A percentile compares a stretch with the other conserved stretches of the same genome.
Evolutionary conservation across 2,113 vertebrate genomes (phyloP).

Genomic region (Clarias gariepinus): DNA sequence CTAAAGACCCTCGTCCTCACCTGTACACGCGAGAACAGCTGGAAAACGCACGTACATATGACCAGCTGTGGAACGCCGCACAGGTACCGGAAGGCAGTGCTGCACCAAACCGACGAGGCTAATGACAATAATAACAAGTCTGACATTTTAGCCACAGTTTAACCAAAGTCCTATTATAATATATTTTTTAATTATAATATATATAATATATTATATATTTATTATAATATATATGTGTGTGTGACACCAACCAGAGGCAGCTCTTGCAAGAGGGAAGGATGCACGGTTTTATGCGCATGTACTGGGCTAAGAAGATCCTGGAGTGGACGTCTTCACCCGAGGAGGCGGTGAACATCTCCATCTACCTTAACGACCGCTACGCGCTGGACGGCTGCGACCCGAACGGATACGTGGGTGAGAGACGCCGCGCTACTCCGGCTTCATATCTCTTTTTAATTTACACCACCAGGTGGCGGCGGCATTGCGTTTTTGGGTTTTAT

Average conservation of each 20-base stretch:
- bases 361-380: slow-evolving; percentile 84
- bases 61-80: slow-evolving; percentile 83
- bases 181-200: too few relatives aligned
- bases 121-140: neutral
- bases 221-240: too few relatives aligned
- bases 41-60: slow-evolving; percentile 78
- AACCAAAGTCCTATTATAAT: neutral
- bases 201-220: too few relatives aligned
- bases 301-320: slow-evolving; percentile 93
- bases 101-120: too few relatives aligned
- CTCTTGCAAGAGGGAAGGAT: slow-evolving; percentile 85
- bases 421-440: neutral
- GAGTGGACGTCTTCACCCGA: slow-evolving; percentile 86
- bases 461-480: neutral
- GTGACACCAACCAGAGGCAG: slow-evolving; percentile 68
- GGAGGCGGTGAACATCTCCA: slow-evolving; percentile 79
- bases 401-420: slow-evolving; percentile 80
- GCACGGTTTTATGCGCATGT: slow-evolving; percentile 88
- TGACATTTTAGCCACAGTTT: neutral
- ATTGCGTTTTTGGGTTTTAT: neutral
- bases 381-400: slow-evolving; percentile 81
- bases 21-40: slow-evolving; percentile 76
- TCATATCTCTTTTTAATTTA: neutral
- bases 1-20: slow-evolving; percentile 76
- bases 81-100: slow-evolving; percentile 71